phyloP scores from a whole-genome alignment of 2,113 vertebrate species.

The Formicarius rufipectus region DNA sequence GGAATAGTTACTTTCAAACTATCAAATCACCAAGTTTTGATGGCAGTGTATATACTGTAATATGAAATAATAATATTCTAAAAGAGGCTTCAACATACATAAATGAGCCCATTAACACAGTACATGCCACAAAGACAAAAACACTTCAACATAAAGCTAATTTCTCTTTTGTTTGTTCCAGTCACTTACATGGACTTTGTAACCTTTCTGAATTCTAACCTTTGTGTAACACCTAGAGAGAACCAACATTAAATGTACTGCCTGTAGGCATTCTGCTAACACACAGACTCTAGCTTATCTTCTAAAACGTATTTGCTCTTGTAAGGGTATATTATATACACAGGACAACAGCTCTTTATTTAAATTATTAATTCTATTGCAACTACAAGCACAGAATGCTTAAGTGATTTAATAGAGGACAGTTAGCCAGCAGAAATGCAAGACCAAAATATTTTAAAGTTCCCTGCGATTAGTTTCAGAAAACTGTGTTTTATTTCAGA shows the following conservation, averaged over 20 bases:
- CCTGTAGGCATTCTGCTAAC: background rate
- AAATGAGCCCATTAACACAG: background rate
- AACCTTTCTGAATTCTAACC: background rate
- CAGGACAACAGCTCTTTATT: background rate
- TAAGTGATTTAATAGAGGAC: background rate
- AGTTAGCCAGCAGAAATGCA: background rate
- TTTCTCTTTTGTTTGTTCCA: background rate
- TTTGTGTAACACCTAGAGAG: background rate
- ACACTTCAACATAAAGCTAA: background rate
- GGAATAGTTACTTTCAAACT: background rate
- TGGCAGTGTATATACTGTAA: background rate
- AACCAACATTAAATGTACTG: background rate
- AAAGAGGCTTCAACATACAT: background rate
- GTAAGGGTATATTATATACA: background rate
- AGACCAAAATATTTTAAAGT: background rate
- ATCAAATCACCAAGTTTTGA: background rate
- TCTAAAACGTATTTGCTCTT: background rate
- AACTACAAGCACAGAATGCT: background rate
- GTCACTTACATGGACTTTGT: background rate
- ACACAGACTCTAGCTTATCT: background rate
- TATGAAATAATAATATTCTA: background rate
- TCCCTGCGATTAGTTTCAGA: background rate
- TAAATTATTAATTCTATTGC: background rate
- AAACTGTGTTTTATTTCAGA: background rate
- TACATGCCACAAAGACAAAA: background rate